These are phyloP conservation scores for Eueremaeus valkanovi DNA, from an alignment of 2,888 invertebrate genomes.

Conservation along the genomic window DNA sequence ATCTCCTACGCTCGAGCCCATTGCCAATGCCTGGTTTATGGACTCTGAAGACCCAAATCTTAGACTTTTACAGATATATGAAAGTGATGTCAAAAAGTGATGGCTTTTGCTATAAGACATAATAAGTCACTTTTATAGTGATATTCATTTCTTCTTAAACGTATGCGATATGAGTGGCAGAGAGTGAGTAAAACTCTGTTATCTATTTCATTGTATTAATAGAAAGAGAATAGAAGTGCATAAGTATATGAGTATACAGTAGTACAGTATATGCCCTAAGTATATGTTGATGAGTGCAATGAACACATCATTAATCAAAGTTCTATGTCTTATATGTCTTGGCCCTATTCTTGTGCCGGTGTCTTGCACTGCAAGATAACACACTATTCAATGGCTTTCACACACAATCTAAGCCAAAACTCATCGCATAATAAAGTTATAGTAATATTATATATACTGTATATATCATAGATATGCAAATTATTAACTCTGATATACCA, in stretches of 20 bases:
- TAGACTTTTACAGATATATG: no score
- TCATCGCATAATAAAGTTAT: conserved; percentile 9
- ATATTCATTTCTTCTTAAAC: neutral
- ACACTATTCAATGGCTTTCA: neutral
- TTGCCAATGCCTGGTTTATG: no score
- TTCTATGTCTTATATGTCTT: conserved; percentile 3
- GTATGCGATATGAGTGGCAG: neutral
- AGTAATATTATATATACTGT: no score
- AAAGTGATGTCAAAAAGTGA: neutral
- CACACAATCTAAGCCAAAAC: neutral
- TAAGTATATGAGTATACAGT: neutral
- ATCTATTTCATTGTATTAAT: conserved; percentile 3
- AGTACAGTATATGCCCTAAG: no score
- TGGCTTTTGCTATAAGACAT: neutral
- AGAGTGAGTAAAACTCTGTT: neutral
- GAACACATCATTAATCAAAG: conserved; percentile 16
- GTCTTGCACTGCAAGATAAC: neutral
- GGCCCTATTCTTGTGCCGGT: neutral
- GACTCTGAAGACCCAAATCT: no score
- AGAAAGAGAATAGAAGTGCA: neutral
- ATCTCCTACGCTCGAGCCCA: no score
- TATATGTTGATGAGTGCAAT: neutral
- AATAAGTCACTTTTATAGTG: neutral
- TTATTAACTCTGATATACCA: neutral
- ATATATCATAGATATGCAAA: neutral